phyloP scores from a whole-genome alignment of 1,140 invertebrate genomes.

The Aleiodes sp. region DNA sequence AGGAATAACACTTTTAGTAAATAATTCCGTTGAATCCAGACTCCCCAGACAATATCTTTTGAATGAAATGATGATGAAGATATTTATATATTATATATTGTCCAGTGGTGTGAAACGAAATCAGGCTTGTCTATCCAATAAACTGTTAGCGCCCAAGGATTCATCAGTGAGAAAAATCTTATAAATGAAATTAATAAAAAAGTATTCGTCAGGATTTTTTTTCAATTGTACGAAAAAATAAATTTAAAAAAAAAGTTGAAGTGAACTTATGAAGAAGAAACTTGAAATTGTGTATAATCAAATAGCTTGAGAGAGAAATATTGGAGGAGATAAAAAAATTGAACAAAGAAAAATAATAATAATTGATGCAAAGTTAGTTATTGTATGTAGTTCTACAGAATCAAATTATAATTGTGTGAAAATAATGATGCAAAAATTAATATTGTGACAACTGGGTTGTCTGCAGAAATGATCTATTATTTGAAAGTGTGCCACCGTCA shows the following conservation, averaged over 20 bases:
- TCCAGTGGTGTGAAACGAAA: conserved; percentile 20
- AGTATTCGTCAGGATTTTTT: conserved; percentile 17
- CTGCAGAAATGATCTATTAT: conserved; percentile 32
- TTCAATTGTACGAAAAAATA: neutral
- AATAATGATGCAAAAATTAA: conserved; percentile 14
- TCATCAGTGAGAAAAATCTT: neutral
- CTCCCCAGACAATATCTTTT: neutral
- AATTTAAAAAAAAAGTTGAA: neutral
- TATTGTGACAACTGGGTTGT: conserved; percentile 33
- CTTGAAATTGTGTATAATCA: neutral
- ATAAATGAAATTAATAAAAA: conserved; percentile 19
- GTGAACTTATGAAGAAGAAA: neutral
- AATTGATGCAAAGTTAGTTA: neutral
- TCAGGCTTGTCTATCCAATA: conserved; percentile 25
- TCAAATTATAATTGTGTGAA: neutral
- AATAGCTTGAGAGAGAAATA: neutral
- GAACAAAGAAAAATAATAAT: neutral
- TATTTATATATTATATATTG: neutral
- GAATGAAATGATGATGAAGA: neutral
- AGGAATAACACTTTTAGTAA: neutral
- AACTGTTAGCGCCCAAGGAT: conserved; percentile 4
- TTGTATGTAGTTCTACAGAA: neutral
- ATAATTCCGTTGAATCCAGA: neutral
- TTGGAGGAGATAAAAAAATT: neutral
- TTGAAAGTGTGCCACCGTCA: conserved; percentile 57